phyloP scores from a whole-genome alignment of 2,797 vertebrate species.

The Lutjanus argentimaculatus region DNA sequence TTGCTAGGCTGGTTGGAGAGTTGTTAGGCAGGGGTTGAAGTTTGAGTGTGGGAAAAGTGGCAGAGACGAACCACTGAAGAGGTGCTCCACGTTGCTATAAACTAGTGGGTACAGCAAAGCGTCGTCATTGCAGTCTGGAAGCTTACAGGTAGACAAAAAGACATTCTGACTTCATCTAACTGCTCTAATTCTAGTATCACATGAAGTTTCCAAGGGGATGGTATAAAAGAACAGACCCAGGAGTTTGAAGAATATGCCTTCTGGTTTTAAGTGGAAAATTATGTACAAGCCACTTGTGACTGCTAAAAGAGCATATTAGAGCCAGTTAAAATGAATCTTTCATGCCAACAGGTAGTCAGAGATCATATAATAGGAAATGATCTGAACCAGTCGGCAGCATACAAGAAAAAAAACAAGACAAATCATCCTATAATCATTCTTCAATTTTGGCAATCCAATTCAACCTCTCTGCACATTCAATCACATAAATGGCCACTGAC shows the following conservation, averaged over 20 bases:
- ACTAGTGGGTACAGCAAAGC: conserved; percentile 23
- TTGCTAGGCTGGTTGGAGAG: conserved; percentile 66
- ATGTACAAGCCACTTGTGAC: conserved; percentile 9
- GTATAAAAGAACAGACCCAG: conserved; percentile 4
- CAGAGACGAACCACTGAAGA: conserved; percentile 53
- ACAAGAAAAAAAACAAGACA: conserved; percentile 34
- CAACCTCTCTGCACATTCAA: conserved; percentile 47
- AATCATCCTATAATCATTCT: conserved; percentile 53
- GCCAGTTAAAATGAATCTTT: conserved; percentile 23
- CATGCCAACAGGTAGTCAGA: conserved; percentile 46
- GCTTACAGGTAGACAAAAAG: conserved; percentile 9
- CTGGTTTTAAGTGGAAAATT: conserved; percentile 20
- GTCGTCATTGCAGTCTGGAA: conserved; percentile 4
- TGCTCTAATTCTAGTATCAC: background rate
- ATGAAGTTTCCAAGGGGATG: background rate
- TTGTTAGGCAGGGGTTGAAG: conserved; percentile 62
- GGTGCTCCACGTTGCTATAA: conserved; percentile 51
- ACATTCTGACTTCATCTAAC: background rate
- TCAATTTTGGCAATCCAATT: conserved; percentile 61
- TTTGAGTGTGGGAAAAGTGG: conserved; percentile 62
- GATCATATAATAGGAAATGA: conserved; percentile 48
- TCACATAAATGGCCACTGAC: conserved; percentile 59
- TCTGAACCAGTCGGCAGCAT: conserved; percentile 33
- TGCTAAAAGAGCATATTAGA: conserved; percentile 17
- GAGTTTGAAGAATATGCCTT: background rate